Percentiles rank a stretch among this genome's conserved stretches.
These are phyloP conservation scores for Cuculus canorus DNA, from an alignment of 2,797 vertebrate genomes.

Conservation along the genomic window DNA sequence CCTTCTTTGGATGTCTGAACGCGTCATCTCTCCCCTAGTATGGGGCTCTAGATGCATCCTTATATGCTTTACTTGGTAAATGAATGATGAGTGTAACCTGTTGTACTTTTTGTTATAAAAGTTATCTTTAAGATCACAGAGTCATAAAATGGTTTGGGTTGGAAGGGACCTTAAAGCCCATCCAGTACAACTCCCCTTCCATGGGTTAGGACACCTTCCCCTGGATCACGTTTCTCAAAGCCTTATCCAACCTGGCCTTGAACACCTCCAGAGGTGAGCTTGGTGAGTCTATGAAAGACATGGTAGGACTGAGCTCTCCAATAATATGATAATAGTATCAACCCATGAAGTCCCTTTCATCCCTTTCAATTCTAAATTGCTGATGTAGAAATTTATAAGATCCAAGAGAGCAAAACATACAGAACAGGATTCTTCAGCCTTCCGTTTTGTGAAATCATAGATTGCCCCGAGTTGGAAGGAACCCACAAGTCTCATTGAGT, in stretches of 20 bases:
- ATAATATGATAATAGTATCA: background rate
- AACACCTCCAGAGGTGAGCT: too few species aligned
- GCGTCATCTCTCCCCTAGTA: background rate
- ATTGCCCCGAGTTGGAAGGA: too few species aligned
- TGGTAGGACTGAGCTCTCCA: background rate
- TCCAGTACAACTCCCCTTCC: too few species aligned
- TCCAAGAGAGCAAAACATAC: rapidly evolving
- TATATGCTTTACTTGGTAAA: background rate
- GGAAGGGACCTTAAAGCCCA: too few species aligned
- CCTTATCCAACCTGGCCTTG: too few species aligned
- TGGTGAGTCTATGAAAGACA: background rate
- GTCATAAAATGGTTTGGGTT: too few species aligned
- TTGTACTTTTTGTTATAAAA: background rate
- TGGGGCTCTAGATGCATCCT: background rate
- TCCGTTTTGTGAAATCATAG: background rate
- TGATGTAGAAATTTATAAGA: background rate
- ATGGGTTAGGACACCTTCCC: too few species aligned
- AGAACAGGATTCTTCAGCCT: background rate
- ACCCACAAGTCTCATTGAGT: too few species aligned
- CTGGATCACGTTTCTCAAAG: too few species aligned
- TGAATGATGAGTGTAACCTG: background rate
- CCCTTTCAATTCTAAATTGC: background rate
- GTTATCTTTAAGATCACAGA: too few species aligned
- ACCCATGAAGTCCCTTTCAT: background rate
- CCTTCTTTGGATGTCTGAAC: background rate